These are phyloP conservation scores for Bombus breviceps DNA, from an alignment of 1,140 invertebrate genomes.

Conservation along the genomic window DNA sequence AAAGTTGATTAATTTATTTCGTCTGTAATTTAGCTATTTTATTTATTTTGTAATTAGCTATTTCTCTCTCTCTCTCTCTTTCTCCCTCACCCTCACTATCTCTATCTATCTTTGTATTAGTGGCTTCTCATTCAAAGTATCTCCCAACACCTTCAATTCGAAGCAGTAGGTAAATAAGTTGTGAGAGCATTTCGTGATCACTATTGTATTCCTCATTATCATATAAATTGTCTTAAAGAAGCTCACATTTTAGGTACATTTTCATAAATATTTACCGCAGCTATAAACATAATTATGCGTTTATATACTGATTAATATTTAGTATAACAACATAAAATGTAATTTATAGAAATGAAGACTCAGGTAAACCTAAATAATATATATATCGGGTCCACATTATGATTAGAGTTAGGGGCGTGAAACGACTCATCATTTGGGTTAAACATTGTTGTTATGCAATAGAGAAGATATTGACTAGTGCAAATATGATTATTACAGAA, in stretches of 20 bases:
- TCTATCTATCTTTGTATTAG: background rate
- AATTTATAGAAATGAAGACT: background rate
- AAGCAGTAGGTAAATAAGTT: conserved; percentile 9
- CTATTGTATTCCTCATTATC: background rate
- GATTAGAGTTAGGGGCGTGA: no score
- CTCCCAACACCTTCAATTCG: background rate
- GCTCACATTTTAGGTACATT: background rate
- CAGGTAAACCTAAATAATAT: background rate
- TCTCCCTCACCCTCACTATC: background rate
- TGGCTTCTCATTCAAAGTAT: background rate
- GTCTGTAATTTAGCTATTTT: no score
- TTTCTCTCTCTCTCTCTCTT: background rate
- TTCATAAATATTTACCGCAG: background rate
- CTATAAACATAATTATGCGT: background rate
- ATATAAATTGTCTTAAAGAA: background rate
- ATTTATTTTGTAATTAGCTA: no score
- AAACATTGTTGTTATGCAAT: no score
- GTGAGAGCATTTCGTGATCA: conserved; percentile 2
- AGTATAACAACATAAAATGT: no score
- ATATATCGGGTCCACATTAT: no score
- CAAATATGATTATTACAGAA: no score
- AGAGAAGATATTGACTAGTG: no score
- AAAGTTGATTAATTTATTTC: no score
- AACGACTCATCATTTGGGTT: no score
- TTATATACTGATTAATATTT: background rate